A percentile compares a stretch with the other conserved stretches of the same genome.
Evolutionary conservation across 2,797 vertebrate species (phyloP).

Genomic region (Danio jaintianensis): DNA sequence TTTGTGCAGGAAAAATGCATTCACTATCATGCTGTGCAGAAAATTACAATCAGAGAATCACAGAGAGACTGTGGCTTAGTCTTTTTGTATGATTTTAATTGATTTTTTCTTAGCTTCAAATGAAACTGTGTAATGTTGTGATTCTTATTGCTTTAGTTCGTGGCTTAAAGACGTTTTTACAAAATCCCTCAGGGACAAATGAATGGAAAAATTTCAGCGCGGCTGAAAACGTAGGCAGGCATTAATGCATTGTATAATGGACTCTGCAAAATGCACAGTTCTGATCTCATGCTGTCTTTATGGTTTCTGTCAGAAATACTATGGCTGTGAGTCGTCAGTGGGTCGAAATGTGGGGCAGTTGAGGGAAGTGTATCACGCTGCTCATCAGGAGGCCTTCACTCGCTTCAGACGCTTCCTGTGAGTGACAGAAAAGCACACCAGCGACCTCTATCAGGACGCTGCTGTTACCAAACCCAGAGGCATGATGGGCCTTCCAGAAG

Average conservation of each 20-base stretch:
- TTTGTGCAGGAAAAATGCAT: too few relatives aligned
- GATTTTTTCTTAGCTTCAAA: too few relatives aligned
- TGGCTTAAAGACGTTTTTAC: too few relatives aligned
- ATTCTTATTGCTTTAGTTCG: too few relatives aligned
- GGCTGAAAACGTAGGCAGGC: too few relatives aligned
- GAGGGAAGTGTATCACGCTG: constrained; percentile 81
- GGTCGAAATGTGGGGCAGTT: constrained; percentile 84
- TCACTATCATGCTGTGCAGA: too few relatives aligned
- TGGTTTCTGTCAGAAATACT: constrained; percentile 79
- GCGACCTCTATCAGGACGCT: constrained; percentile 72
- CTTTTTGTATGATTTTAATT: too few relatives aligned
- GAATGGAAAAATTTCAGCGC: too few relatives aligned
- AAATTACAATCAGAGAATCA: too few relatives aligned
- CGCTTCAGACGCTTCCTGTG: constrained; percentile 84
- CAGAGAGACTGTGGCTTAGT: too few relatives aligned
- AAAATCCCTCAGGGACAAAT: too few relatives aligned
- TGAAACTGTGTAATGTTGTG: too few relatives aligned
- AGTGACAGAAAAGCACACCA: constrained; percentile 80
- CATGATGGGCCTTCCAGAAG: constrained; percentile 73
- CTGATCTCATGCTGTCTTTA: constrained; percentile 4
- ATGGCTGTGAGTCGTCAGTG: constrained; percentile 81
- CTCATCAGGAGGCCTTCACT: constrained; percentile 80
- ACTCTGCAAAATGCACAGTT: not conserved
- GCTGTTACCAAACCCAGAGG: constrained; percentile 51
- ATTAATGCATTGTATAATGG: not conserved